Base-by-base conservation (phyloP, 1,140 invertebrate genomes). In the Cydia fagiglandana region DNA sequence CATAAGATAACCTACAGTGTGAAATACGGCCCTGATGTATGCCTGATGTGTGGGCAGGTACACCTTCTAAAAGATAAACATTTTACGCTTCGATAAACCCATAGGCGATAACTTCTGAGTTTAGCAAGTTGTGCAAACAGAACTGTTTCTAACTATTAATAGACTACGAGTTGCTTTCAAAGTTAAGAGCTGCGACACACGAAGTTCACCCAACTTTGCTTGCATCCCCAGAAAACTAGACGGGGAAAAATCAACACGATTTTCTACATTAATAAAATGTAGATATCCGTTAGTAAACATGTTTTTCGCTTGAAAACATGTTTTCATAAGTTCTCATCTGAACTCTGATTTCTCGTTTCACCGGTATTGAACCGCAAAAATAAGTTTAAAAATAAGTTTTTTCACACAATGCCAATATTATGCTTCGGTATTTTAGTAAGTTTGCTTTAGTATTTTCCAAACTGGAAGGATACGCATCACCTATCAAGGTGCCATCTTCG, bases 131-230 rank as follows among this genome's bases (percentile, higher is more conserved):
- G 56, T 24, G 56, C 56, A 24, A 20, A 24, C 20, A 9, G 20
- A 61, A 24, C 53, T 56, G 53, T 56, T 56, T 56, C 53, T 56
- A 56, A 56, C 56, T 61, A 61, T 61, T 24, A 61, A 61, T 61
- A 61, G 56, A 61, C 56, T 61, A 61, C 9, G 56, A 61, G 7
- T 61, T 61, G 20, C 56, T 61, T 10, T 61, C 20, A n/a, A 61
- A 61, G 56, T 61, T 61, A 61, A 61, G 17, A 61, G 20, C 56
- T 61, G 56, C 20, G 56, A 61, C 56, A 61, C 56, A 61, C 56
- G 9, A 61, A 61, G 56, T 61, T 61, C n/a, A 61, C 56, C 56
- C 6, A 61, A 61, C 56, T 61, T 61, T 24, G 17, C 56, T 24
- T 61, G 56, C 56, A 24, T 61, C 20, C 4, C n/a, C 56, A 61